Evolutionary conservation across 2,113 vertebrate genomes (phyloP).

Genomic region (Periophthalmus modestus): DNA sequence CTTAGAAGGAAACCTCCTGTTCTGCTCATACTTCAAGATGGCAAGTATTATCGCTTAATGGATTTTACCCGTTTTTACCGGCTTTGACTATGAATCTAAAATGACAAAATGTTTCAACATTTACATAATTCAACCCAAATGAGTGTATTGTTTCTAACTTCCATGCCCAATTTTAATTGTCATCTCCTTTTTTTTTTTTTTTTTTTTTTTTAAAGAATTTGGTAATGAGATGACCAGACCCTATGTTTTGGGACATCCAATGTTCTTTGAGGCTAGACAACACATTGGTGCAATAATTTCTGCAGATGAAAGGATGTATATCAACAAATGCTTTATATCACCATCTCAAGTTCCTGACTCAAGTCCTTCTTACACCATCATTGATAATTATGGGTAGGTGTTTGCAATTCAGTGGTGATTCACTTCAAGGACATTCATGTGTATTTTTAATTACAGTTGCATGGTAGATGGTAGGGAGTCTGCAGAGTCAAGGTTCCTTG

Average conservation of each 20-base stretch:
- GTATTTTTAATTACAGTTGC: constrained; percentile 54
- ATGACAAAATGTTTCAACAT: too few species aligned
- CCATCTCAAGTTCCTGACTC: constrained; percentile 16
- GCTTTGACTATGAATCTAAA: neutral
- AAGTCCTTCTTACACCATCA: constrained; percentile 35
- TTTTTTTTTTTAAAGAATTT: constrained; percentile 31
- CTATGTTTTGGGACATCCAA: constrained; percentile 52
- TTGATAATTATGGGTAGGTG: constrained; percentile 70
- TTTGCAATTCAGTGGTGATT: neutral
- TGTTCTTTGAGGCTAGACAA: constrained; percentile 63
- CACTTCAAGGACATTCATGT: neutral
- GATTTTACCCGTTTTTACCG: neutral
- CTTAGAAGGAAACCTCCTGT: constrained; percentile 20
- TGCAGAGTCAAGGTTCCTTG: constrained; percentile 52
- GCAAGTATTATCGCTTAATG: constrained; percentile 41
- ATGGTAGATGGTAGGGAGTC: constrained; percentile 61
- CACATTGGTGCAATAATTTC: rapidly evolving
- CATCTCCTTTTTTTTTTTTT: neutral
- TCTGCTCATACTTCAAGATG: constrained; percentile 54
- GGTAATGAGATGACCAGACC: constrained; percentile 31
- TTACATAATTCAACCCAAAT: too few species aligned
- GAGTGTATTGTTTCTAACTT: too few species aligned
- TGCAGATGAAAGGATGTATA: constrained; percentile 35
- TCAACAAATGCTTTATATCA: constrained; percentile 69
- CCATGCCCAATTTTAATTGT: too few species aligned